These are phyloP conservation scores for Entomobrya multifasciata DNA, from an alignment of 2,888 invertebrate genomes.

Conservation along the genomic window DNA sequence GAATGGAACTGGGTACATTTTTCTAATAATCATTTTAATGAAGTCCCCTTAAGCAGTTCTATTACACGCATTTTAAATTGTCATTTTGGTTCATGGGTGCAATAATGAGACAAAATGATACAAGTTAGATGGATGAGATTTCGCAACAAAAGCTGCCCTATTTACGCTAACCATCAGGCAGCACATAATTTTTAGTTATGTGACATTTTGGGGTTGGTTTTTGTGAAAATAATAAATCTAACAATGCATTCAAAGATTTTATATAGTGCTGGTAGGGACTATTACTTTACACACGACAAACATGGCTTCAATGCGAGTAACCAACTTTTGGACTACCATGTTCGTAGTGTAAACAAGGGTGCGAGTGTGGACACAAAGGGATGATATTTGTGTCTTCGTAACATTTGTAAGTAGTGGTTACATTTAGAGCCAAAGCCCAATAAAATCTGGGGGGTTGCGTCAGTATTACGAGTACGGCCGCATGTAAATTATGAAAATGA, in stretches of 20 bases:
- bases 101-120: background rate
- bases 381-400: background rate
- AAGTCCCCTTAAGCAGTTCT: conserved; percentile 14
- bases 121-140: conserved; percentile 45
- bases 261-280: background rate
- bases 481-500: too few relatives aligned
- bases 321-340: background rate
- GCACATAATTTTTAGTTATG: conserved; percentile 3
- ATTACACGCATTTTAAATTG: background rate
- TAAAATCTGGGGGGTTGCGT: too few relatives aligned
- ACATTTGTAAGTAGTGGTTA: too few relatives aligned
- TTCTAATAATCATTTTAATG: conserved; percentile 31
- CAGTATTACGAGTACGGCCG: too few relatives aligned
- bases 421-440: too few relatives aligned
- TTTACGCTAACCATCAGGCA: background rate
- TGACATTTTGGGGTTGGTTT: background rate
- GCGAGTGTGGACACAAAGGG: background rate
- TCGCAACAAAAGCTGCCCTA: conserved; percentile 10
- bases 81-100: background rate
- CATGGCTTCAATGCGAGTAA: too few relatives aligned
- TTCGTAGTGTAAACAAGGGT: background rate
- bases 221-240: background rate
- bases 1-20: background rate
- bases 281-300: background rate
- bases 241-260: background rate